phyloP scores from a whole-genome alignment of 2,888 invertebrate genomes.

The Ormyrus labotus region DNA sequence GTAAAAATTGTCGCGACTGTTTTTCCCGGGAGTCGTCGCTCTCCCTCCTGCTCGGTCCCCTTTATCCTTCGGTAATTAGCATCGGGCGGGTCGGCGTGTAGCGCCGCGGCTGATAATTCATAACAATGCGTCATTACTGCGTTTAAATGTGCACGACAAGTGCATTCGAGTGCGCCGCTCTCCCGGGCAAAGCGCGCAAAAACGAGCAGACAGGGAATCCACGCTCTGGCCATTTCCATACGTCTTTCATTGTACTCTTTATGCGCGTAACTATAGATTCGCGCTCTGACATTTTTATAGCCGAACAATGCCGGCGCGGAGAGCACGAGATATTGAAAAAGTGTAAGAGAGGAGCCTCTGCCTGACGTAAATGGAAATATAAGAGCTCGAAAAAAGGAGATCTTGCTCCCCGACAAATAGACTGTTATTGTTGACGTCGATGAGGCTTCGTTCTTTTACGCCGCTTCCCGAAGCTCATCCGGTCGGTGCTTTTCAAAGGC shows the following conservation, averaged over 20 bases:
- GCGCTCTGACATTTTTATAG: conserved; percentile 73
- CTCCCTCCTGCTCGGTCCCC: conserved; percentile 54
- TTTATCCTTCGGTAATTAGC: conserved; percentile 65
- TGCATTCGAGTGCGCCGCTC: conserved; percentile 70
- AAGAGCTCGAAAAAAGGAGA: conserved; percentile 29
- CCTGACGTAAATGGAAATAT: conserved; percentile 29
- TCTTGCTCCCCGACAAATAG: conserved; percentile 45
- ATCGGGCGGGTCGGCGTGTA: conserved; percentile 43
- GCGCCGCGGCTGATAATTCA: conserved; percentile 70
- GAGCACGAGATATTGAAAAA: conserved; percentile 50
- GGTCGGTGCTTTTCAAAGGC: conserved; percentile 26
- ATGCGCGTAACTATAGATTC: conserved; percentile 72
- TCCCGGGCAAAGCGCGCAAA: conserved; percentile 56
- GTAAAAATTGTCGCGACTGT: conserved; percentile 34
- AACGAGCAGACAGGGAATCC: conserved; percentile 29
- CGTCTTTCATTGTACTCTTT: conserved; percentile 73
- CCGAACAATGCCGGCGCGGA: conserved; percentile 67
- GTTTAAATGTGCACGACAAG: conserved; percentile 73
- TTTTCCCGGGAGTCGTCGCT: conserved; percentile 39
- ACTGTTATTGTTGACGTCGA: conserved; percentile 46
- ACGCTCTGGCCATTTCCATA: conserved; percentile 69
- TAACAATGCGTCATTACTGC: conserved; percentile 73
- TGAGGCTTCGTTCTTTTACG: conserved; percentile 16
- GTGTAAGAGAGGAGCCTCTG: conserved; percentile 14
- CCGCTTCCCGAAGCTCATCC: conserved; percentile 23